Evolutionary conservation across 2,113 vertebrate species (phyloP), one percentile per base, ranked within the genome.

Genomic region (Spea multiplicata): DNA sequence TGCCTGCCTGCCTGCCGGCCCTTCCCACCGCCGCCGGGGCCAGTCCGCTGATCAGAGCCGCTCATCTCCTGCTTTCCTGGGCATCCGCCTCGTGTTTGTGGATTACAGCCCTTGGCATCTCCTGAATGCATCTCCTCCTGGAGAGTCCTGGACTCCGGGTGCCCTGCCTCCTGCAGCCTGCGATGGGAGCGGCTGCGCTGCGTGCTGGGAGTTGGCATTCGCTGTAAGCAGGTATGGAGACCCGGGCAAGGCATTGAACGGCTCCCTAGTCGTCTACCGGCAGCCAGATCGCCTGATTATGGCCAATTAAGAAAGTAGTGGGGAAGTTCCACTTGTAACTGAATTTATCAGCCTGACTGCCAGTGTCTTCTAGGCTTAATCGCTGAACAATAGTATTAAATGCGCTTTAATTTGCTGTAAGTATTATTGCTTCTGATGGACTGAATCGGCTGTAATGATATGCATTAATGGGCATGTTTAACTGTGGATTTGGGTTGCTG

Each of bases 11-110:
- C 65, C 46, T 69, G 14, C 65, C 9, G 3, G 17, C 5, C 44
- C 53, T 68, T 7, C 6, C 10, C 0, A 61, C 65, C 13, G 55
- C 16, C 12, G n/a, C 59, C 10, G 14, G 6, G 5, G 55, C 55
- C 14, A 12, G 55, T 3, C 14, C 9, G 55, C 55, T 59, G 73
- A 66, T 75, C 75, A 81, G 12, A 44, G 64, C 8, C 10, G 9
- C 59, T 45, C 73, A 52, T 66, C 12, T n/a, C 74, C 30, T 17
- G 53, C 61, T 75, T 30, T 13, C n/a, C 30, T 64, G 45, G 53
- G 14, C 9, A 4, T 12, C 55, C 14, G 55, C 3, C 55, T 59
- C 9, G 55, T 59, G 55, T 13, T 4, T 59, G 8, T 59, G 55
- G 55, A 59, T 59, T 59, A 59, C 8, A 59, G 55, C 9, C 10